Base-by-base conservation (phyloP, 2,113 vertebrate species). In the Octodon degus region DNA sequence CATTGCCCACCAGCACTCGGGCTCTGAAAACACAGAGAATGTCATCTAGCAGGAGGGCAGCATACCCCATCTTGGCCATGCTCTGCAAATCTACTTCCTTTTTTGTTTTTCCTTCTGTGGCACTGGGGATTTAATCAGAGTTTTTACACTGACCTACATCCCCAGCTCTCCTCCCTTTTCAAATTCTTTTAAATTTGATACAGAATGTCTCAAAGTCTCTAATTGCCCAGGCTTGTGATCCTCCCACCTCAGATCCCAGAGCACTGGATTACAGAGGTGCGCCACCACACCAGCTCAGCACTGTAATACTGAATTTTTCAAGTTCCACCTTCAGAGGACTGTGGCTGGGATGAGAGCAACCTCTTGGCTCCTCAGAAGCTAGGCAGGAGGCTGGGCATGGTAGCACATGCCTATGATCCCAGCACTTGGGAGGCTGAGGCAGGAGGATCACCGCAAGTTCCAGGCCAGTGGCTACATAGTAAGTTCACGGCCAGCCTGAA, bases 261-360 rank as follows among this genome's bases (percentile, higher is more conserved):
- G 76, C 43, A 30, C 76, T 50, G 14, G 76, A 50, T 79, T 19
- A 32, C 76, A 32, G 43, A 16, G 8, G 27, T 50, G 76, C 25
- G 12, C 25, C 25, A 47, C 40, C 4, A 4, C 2, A 20, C 37
- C 40, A 25, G 37, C 72, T 76, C 40, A 50, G 43, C 17, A 43
- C 40, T 16, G 43, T 68, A 76, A 86, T n/a, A 62, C 47, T 24
- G 43, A 79, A 47, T 50, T 50, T 43, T 50, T 17, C 76, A 30
- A 50, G 43, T 50, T 63, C 17, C 50, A 67, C 60, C 60, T 94
- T 91, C 89, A 74, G 95, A 76, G 84, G 95, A 83, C 40, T 13
- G 55, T 40, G 34, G 22, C 55, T 58, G 55, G 55, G 25, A 34
- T 63, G 74, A 70, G 22, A 81, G 50, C 13, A 24, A 60, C 17